phyloP scores from a whole-genome alignment of 2,888 invertebrate species.

The Apamea monoglypha region DNA sequence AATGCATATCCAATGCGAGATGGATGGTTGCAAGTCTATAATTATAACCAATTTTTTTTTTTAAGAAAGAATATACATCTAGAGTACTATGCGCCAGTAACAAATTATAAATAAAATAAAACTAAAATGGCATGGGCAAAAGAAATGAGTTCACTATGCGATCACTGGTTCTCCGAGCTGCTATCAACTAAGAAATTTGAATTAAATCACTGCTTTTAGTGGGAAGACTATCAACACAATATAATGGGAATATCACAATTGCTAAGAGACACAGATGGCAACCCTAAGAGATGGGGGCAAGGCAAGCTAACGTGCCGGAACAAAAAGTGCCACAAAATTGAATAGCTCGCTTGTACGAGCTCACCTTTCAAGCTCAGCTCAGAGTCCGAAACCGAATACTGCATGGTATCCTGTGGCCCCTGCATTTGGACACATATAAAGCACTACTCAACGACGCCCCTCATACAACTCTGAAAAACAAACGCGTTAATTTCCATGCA shows the following conservation, averaged over 20 bases:
- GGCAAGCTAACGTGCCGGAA: slow-evolving; percentile 74
- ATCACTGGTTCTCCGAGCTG: slow-evolving; percentile 11
- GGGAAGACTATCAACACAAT: neutral
- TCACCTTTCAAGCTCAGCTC: slow-evolving; percentile 87
- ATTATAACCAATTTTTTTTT: neutral
- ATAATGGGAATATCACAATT: slow-evolving; percentile 17
- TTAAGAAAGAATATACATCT: neutral
- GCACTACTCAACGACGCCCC: slow-evolving; percentile 84
- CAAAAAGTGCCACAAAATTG: slow-evolving; percentile 73
- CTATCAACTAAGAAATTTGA: neutral
- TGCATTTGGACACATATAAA: slow-evolving; percentile 88
- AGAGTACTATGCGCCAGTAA: neutral
- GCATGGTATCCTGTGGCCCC: slow-evolving; percentile 83
- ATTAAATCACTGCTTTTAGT: slow-evolving; percentile 3
- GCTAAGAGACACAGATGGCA: slow-evolving; percentile 68
- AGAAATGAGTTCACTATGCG: neutral
- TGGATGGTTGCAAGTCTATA: neutral
- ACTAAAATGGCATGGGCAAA: neutral
- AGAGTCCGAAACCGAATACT: slow-evolving; percentile 82
- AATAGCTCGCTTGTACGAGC: slow-evolving; percentile 80
- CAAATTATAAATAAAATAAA: slow-evolving; percentile 3
- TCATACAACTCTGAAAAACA: slow-evolving; percentile 87
- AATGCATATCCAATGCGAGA: neutral
- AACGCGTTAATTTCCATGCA: slow-evolving; percentile 87
- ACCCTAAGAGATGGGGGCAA: slow-evolving; percentile 64